These are phyloP conservation scores for Stenolophus ochropezus DNA, from an alignment of 2,888 invertebrate genomes.

Conservation along the genomic window DNA sequence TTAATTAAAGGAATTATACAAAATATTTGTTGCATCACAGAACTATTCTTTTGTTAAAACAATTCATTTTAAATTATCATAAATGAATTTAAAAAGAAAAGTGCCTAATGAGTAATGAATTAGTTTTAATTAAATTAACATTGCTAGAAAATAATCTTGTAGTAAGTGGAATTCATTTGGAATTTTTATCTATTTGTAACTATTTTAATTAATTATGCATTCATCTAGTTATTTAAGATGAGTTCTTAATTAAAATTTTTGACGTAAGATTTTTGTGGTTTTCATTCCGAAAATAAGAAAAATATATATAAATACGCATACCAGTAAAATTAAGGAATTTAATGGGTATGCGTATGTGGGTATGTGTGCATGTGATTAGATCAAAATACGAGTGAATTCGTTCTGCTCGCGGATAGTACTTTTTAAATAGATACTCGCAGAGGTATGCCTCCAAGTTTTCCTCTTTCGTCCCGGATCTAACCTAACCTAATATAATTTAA, in stretches of 20 bases:
- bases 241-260: not conserved
- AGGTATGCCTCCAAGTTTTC: too few relatives aligned
- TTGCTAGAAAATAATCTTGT: conserved; percentile 12
- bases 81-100: conserved; percentile 2
- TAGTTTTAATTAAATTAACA: not conserved
- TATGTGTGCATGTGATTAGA: too few relatives aligned
- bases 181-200: not conserved
- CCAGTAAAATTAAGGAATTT: too few relatives aligned
- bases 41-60: conserved; percentile 11
- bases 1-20: conserved; percentile 14
- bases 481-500: too few relatives aligned
- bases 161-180: not conserved
- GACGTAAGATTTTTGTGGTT: too few relatives aligned
- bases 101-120: conserved; percentile 8
- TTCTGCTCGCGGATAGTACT: too few relatives aligned
- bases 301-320: too few relatives aligned
- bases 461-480: too few relatives aligned
- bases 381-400: too few relatives aligned
- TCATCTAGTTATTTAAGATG: not conserved
- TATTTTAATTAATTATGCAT: conserved; percentile 8
- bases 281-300: too few relatives aligned
- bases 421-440: too few relatives aligned
- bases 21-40: conserved; percentile 17
- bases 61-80: conserved; percentile 16
- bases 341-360: too few relatives aligned